A percentile compares a stretch with the other conserved stretches of the same genome.
Evolutionary conservation across 2,113 vertebrate genomes (phyloP).

Genomic region (Gasterosteus nipponicus): DNA sequence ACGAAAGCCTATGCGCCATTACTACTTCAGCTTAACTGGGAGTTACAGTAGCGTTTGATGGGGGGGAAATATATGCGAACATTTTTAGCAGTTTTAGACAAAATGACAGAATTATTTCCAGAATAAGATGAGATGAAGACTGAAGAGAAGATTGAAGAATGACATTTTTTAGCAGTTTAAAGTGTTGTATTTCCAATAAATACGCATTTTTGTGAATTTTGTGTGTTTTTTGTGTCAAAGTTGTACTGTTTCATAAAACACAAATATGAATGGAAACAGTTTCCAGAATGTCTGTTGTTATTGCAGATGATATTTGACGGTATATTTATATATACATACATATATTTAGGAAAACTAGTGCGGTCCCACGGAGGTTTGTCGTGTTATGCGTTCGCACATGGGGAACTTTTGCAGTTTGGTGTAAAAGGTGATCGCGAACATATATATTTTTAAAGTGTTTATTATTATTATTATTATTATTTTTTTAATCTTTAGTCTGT

Average conservation of each 20-base stretch:
- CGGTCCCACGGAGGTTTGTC: constrained; percentile 2
- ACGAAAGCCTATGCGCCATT: constrained; percentile 85
- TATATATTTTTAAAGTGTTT: neutral
- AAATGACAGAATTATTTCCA: constrained; percentile 15
- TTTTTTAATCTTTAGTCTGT: neutral
- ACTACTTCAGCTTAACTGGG: constrained; percentile 67
- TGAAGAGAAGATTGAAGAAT: neutral
- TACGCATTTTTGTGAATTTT: constrained; percentile 32
- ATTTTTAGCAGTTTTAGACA: constrained; percentile 40
- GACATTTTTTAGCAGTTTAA: constrained; percentile 13
- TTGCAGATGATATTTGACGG: constrained; percentile 16
- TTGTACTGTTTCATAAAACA: constrained; percentile 40
- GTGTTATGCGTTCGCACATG: constrained; percentile 31
- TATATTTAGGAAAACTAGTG: neutral
- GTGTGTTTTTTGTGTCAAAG: constrained; percentile 58
- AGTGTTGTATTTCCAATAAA: constrained; percentile 68
- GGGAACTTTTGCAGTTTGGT: constrained; percentile 40
- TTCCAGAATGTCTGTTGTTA: constrained; percentile 3
- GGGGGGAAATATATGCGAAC: constrained; percentile 8
- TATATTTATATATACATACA: neutral
- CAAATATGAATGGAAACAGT: neutral
- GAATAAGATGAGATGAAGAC: neutral
- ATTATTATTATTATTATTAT: neutral
- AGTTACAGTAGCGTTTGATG: constrained; percentile 61
- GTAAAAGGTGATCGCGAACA: neutral